These are phyloP conservation scores for Drosophila funebris DNA, from an alignment of 1,140 invertebrate genomes.

Conservation along the genomic window DNA sequence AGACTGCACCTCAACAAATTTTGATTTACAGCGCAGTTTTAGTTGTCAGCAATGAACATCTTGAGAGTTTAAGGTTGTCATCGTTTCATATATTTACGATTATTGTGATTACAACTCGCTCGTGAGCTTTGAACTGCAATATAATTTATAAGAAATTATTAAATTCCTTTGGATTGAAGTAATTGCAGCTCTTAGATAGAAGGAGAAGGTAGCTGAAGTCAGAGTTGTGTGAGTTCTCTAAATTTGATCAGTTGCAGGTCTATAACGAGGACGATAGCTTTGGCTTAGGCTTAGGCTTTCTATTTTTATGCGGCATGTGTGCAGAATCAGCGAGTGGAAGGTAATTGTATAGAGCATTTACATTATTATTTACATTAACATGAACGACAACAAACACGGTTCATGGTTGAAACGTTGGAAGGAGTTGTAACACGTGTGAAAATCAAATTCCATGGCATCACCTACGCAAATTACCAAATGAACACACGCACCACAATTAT, in stretches of 20 bases:
- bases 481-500: conserved; percentile 63
- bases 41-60: conserved; percentile 54
- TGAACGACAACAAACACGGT: conserved; percentile 55
- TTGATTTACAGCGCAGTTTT: conserved; percentile 61
- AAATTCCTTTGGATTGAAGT: conserved; percentile 14
- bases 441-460: conserved; percentile 83
- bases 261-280: background rate
- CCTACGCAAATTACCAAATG: conserved; percentile 81
- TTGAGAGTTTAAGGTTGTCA: conserved; percentile 62
- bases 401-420: background rate
- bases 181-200: conserved; percentile 19
- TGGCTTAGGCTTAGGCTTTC: conserved; percentile 48
- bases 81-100: conserved; percentile 66
- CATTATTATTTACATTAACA: conserved; percentile 72
- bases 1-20: conserved; percentile 37
- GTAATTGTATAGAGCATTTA: conserved; percentile 76
- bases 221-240: background rate
- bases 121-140: conserved; percentile 63
- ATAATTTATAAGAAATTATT: conserved; percentile 48
- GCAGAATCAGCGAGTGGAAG: conserved; percentile 75
- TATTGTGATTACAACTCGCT: conserved; percentile 66
- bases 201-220: background rate
- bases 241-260: conserved; percentile 2
- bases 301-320: conserved; percentile 74
- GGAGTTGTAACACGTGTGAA: conserved; percentile 73